These are phyloP conservation scores for Anolis apletophallus DNA, from an alignment of 2,797 vertebrate species.

Conservation along the genomic window DNA sequence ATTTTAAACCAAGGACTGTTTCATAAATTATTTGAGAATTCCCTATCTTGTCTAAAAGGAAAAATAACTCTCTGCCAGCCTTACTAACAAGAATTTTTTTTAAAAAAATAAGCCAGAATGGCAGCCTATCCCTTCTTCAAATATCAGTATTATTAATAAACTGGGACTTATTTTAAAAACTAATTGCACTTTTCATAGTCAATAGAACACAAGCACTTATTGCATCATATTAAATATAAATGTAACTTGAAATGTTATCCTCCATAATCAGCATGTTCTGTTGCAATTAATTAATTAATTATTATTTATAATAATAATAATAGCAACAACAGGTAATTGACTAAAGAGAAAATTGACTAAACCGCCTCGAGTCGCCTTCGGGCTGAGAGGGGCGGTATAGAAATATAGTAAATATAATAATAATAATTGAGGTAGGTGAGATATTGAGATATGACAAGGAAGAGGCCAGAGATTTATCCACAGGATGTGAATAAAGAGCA, in stretches of 20 bases:
- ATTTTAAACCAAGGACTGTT: constrained; percentile 42
- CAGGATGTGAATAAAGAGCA: no score
- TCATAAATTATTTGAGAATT: constrained; percentile 28
- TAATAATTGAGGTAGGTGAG: not conserved
- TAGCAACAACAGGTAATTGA: no score
- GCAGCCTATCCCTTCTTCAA: not conserved
- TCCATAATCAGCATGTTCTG: not conserved
- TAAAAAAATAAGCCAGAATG: constrained; percentile 4
- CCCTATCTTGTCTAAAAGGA: constrained; percentile 7
- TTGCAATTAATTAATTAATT: no score
- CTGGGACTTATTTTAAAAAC: not conserved
- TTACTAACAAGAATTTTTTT: constrained; percentile 13
- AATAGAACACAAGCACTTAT: not conserved
- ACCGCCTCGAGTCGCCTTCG: no score
- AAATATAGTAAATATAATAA: no score
- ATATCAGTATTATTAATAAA: not conserved
- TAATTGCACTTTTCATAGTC: constrained; percentile 1
- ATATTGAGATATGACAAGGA: no score
- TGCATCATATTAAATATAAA: not conserved
- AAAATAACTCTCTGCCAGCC: constrained; percentile 14
- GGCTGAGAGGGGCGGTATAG: no score
- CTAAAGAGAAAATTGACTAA: not conserved
- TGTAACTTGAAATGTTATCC: no score
- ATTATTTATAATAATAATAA: no score
- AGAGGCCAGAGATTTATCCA: not conserved